These are phyloP conservation scores for Ostrea edulis DNA, from an alignment of 1,140 invertebrate genomes.

Conservation along the genomic window DNA sequence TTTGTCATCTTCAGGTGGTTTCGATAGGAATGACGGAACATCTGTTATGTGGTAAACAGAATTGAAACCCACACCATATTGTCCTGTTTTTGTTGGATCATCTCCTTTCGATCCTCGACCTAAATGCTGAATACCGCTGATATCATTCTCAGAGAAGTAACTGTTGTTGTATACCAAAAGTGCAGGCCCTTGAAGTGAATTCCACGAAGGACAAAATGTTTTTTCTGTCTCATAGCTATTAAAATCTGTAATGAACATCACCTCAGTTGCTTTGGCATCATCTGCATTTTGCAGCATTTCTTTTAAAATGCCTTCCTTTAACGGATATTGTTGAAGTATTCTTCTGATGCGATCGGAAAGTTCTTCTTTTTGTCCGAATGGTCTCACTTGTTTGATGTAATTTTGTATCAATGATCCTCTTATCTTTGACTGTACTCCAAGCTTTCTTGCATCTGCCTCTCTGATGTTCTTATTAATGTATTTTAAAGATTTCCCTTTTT, in stretches of 20 bases:
- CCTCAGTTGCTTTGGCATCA: slow-evolving; percentile 76
- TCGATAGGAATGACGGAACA: slow-evolving; percentile 74
- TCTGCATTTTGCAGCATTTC: slow-evolving; percentile 80
- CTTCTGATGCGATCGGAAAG: slow-evolving; percentile 70
- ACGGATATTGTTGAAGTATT: slow-evolving; percentile 72
- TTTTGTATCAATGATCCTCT: slow-evolving; percentile 51
- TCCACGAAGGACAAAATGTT: slow-evolving; percentile 64
- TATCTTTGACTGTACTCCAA: slow-evolving; percentile 67
- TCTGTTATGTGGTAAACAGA: slow-evolving; percentile 78
- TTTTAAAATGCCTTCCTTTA: slow-evolving; percentile 69
- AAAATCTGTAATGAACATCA: slow-evolving; percentile 74
- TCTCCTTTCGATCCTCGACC: slow-evolving; percentile 70
- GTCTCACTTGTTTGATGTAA: slow-evolving; percentile 38
- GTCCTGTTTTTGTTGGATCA: slow-evolving; percentile 71
- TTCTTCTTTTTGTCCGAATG: slow-evolving; percentile 74
- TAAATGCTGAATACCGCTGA: slow-evolving; percentile 73
- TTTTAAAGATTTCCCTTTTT: slow-evolving; percentile 53
- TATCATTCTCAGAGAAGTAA: slow-evolving; percentile 72
- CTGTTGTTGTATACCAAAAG: slow-evolving; percentile 75
- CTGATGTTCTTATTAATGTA: slow-evolving; percentile 63
- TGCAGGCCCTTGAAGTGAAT: slow-evolving; percentile 73
- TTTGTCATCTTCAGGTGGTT: slow-evolving; percentile 59
- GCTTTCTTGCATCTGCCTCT: slow-evolving; percentile 45
- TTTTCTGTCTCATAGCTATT: slow-evolving; percentile 59
- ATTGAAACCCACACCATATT: slow-evolving; percentile 78